These are phyloP conservation scores for Crocodylus rhombifer DNA, from an alignment of 2,797 vertebrate species.

Conservation along the genomic window DNA sequence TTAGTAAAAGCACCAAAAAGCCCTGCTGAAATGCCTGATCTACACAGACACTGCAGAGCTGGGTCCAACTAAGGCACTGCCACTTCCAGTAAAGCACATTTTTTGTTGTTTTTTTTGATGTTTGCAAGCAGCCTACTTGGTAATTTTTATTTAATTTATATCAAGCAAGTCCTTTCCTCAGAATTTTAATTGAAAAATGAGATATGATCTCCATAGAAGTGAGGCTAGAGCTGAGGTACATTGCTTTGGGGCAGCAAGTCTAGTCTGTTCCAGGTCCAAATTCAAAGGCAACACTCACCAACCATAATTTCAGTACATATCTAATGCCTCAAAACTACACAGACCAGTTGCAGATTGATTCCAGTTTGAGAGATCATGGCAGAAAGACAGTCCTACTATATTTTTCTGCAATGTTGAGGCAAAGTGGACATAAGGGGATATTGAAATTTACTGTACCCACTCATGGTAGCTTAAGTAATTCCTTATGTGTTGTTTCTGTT, in stretches of 20 bases:
- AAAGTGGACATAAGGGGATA: not conserved
- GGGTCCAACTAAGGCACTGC: no score
- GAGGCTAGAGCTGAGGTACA: not conserved
- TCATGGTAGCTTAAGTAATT: not conserved
- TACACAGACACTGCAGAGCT: no score
- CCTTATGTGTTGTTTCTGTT: not conserved
- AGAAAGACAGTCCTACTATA: not conserved
- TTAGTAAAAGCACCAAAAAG: no score
- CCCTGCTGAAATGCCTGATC: no score
- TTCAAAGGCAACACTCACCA: not conserved
- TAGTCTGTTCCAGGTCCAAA: not conserved
- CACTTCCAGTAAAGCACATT: no score
- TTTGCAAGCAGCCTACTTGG: not conserved
- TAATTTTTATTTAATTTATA: not conserved
- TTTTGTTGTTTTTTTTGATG: no score
- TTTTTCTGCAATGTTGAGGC: not conserved
- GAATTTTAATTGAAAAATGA: not conserved
- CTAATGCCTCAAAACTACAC: not conserved
- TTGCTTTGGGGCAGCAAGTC: not conserved
- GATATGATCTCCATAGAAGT: not conserved
- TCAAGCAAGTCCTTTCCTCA: not conserved
- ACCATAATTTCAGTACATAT: not conserved
- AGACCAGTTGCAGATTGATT: not conserved
- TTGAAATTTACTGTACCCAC: not conserved
- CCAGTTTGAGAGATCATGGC: not conserved